Evolutionary conservation across 1,140 invertebrate species (phyloP).

Genomic region (Brachionus rotundiformis): DNA sequence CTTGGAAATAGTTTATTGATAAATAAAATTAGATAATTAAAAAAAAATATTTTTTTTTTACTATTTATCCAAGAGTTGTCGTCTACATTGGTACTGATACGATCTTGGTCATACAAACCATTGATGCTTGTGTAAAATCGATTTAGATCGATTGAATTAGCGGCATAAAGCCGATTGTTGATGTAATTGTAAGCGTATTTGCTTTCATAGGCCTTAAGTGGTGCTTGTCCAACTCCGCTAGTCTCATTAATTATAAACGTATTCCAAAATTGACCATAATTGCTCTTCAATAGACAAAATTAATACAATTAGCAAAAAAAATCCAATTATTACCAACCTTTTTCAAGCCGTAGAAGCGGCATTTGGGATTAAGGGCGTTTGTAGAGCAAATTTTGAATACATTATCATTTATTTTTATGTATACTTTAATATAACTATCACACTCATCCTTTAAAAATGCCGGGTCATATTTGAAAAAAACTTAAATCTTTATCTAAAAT

Average conservation of each 20-base stretch:
- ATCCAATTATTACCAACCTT: background rate
- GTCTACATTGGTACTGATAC: constrained; percentile 25
- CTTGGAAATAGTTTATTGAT: too few species aligned
- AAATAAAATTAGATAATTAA: background rate
- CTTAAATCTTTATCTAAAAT: background rate
- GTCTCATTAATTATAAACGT: constrained; percentile 14
- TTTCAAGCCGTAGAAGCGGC: constrained; percentile 21
- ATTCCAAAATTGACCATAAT: background rate
- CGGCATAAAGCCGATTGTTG: constrained; percentile 20
- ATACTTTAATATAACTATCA: constrained; percentile 38
- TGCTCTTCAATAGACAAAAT: background rate
- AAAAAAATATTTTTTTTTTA: background rate
- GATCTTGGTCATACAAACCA: constrained; percentile 1
- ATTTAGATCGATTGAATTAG: constrained; percentile 43
- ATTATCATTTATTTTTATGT: constrained; percentile 12
- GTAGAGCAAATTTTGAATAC: constrained; percentile 40
- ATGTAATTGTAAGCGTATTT: constrained; percentile 24
- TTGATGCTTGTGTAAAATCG: constrained; percentile 47
- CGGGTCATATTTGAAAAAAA: background rate
- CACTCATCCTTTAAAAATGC: background rate
- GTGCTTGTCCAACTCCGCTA: constrained; percentile 29
- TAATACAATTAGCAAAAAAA: background rate
- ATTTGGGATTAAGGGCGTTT: constrained; percentile 35
- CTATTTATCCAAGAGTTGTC: constrained; percentile 37
- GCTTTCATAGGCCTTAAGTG: constrained; percentile 32